Percentiles rank a stretch among this genome's conserved stretches.
Evolutionary conservation across 2,113 vertebrate species (phyloP).

Genomic region (Tonatia bakeri): DNA sequence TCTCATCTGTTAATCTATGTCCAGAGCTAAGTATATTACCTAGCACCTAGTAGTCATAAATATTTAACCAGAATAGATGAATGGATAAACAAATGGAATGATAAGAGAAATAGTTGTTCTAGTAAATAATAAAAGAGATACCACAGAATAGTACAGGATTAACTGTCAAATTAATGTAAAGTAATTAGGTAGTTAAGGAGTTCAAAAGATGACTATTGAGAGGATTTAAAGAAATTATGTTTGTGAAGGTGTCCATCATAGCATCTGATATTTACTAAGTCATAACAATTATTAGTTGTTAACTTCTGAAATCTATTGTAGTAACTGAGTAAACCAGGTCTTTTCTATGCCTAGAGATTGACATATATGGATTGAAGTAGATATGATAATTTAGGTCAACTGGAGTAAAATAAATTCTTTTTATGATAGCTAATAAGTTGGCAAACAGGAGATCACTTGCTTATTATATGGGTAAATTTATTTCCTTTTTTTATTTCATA

Average conservation of each 20-base stretch:
- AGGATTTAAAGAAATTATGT: neutral
- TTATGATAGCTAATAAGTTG: neutral
- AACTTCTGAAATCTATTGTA: neutral
- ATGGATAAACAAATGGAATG: neutral
- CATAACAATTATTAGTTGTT: neutral
- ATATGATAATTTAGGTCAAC: neutral
- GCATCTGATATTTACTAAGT: neutral
- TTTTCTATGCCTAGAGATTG: neutral
- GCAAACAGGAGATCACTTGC: neutral
- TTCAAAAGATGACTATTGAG: neutral
- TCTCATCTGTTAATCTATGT: neutral
- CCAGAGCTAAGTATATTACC: neutral
- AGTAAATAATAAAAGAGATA: neutral
- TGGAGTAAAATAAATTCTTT: neutral
- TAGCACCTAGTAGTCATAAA: neutral
- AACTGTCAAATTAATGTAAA: neutral
- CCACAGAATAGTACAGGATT: neutral
- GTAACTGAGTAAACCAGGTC: neutral
- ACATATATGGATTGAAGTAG: neutral
- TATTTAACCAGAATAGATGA: neutral
- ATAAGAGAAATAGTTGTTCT: neutral
- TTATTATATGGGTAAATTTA: neutral
- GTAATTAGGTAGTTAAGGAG: neutral
- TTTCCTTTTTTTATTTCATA: neutral
- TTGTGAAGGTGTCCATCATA: neutral